Evolutionary conservation across 2,113 vertebrate species (phyloP), one percentile per base, ranked within the genome.

Genomic region (Ranitomeya variabilis): DNA sequence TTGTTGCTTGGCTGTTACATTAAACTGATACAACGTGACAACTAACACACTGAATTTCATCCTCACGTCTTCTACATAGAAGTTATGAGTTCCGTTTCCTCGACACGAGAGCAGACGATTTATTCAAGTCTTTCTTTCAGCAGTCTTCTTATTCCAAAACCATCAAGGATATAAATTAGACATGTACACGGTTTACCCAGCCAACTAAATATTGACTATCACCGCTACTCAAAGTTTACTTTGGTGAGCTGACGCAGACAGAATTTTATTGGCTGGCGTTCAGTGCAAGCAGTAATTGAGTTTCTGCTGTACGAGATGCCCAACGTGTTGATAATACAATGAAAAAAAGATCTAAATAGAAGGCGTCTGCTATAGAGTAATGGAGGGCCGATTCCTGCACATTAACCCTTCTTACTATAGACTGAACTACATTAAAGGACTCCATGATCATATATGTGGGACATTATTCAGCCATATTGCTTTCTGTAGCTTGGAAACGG

Each of bases 211-310:
- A 80, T 87, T 87, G 86, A 80, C 86, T 80, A 80, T 79, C 55
- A 21, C 62, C 71, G 86, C 85, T 87, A 79, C 85, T 67, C 78
- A 59, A 57, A 80, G 62, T 86, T 86, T 80, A 80, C 78, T 87
- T 87, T 87, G 86, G 77, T 69, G 86, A 87, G 77, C 78, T 87
- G 64, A 87, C 77, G 57, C 74, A 87, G 60, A 80, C 77, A 87
- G 77, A 80, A 87, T 87, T 87, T 67, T 87, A 87, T 69, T 80
- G 86, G 76, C 86, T 71, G 77, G 57, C 2, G n/a, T 87, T 87
- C 78, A 87, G 77, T 37, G 18, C 64, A 87, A 80, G 51, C 74
- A 67, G 62, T 80, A 87, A 57, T 71, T 71, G 76, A 69, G 52
- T 80, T 81, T 87, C 86, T 37, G 18, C 64, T 57, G 45, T 57